Evolutionary conservation across 2,888 invertebrate species (phyloP).

Genomic region (Dasysyrphus tricinctus): DNA sequence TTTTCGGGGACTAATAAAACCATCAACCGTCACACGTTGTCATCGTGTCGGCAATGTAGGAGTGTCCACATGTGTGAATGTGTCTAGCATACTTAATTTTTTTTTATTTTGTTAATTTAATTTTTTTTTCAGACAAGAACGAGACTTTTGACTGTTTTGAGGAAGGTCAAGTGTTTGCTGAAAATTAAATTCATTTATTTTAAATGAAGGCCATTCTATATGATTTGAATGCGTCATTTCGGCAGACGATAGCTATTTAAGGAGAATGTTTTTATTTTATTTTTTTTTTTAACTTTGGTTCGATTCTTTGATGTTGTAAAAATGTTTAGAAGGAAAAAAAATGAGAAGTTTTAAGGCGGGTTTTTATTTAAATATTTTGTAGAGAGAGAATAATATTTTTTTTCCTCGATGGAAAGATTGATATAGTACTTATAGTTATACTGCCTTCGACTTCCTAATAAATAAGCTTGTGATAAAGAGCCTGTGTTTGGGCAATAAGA

Average conservation of each 20-base stretch:
- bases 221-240: constrained; percentile 30
- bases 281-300: neutral
- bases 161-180: constrained; percentile 66
- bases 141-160: constrained; percentile 48
- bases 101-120: constrained; percentile 9
- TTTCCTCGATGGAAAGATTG: no score
- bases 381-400: neutral
- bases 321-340: neutral
- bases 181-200: constrained; percentile 30
- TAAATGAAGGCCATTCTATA: constrained; percentile 15
- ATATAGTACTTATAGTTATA: neutral
- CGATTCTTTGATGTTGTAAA: neutral
- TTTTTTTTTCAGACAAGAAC: constrained; percentile 4
- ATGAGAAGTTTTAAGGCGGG: neutral
- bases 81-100: constrained; percentile 39
- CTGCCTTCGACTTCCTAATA: neutral
- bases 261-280: neutral
- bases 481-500: no score
- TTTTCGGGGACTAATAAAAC: constrained; percentile 23
- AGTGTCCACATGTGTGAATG: constrained; percentile 20
- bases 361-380: neutral
- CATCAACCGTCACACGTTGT: neutral
- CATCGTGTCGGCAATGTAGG: constrained; percentile 7
- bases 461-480: neutral
- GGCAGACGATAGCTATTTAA: neutral